phyloP scores from a whole-genome alignment of 2,888 invertebrate genomes.

The Eupithecia pulchellata region DNA sequence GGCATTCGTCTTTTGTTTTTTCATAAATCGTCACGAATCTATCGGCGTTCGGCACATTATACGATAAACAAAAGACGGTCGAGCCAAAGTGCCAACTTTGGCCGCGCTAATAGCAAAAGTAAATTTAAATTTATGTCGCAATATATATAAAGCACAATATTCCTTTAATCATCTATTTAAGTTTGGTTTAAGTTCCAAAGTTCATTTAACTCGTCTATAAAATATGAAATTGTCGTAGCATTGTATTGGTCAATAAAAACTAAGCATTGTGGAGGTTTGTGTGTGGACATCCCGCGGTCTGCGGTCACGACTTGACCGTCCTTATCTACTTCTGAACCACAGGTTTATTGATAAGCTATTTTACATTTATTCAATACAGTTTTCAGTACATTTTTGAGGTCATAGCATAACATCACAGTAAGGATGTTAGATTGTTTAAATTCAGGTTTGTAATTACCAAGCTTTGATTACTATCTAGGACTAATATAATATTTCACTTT shows the following conservation, averaged over 20 bases:
- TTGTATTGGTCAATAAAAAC: conserved; percentile 16
- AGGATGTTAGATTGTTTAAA: neutral
- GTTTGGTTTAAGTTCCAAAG: neutral
- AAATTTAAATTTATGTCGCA: neutral
- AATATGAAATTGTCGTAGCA: neutral
- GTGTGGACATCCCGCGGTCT: conserved; percentile 39
- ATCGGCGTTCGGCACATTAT: neutral
- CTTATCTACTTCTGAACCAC: conserved; percentile 34
- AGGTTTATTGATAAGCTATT: conserved; percentile 37
- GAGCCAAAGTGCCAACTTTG: neutral
- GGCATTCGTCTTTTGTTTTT: neutral
- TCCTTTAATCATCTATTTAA: neutral
- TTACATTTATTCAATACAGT: neutral
- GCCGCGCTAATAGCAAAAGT: neutral
- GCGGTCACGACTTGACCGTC: conserved; percentile 39
- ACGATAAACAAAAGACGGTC: neutral
- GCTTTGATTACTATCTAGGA: neutral
- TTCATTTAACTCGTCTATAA: neutral
- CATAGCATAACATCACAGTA: neutral
- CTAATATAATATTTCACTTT: neutral
- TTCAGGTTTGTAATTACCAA: neutral
- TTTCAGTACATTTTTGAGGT: neutral
- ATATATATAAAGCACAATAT: neutral
- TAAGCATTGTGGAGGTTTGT: conserved; percentile 27
- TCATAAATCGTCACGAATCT: neutral